Evolutionary conservation across 2,888 invertebrate genomes (phyloP).

Genomic region (Spialia ferax): DNA sequence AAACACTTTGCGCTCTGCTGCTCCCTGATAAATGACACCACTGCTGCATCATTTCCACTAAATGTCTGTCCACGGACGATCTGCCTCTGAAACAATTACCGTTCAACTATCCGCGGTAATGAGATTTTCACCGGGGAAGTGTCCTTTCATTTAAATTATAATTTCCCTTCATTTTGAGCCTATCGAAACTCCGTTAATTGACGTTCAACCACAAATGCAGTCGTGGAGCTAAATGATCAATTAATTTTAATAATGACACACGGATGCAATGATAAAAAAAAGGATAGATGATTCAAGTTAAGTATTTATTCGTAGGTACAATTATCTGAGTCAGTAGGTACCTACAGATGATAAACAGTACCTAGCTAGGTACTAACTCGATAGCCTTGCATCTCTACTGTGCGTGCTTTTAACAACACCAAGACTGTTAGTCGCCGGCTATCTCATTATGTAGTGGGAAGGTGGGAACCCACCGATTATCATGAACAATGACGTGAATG

Average conservation of each 20-base stretch:
- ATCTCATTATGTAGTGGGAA: conserved; percentile 69
- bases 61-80: conserved; percentile 22
- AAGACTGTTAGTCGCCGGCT: conserved; percentile 53
- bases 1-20: conserved; percentile 78
- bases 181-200: neutral
- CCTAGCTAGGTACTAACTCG: too few species aligned
- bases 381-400: conserved; percentile 68
- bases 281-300: neutral
- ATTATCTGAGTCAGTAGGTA: conserved; percentile 37
- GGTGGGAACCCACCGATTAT: conserved; percentile 62
- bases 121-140: conserved; percentile 12
- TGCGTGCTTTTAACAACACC: conserved; percentile 61
- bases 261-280: neutral
- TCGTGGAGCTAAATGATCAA: neutral
- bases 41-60: conserved; percentile 56
- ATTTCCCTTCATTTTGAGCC: neutral
- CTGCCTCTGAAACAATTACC: conserved; percentile 4
- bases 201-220: neutral
- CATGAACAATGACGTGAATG: conserved; percentile 68
- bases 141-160: neutral
- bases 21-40: conserved; percentile 56
- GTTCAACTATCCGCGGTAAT: conserved; percentile 9
- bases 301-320: conserved; percentile 2
- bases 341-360: conserved; percentile 27
- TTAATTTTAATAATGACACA: neutral